phyloP scores from a whole-genome alignment of 2,888 invertebrate genomes.

The Machimus atricapillus region DNA sequence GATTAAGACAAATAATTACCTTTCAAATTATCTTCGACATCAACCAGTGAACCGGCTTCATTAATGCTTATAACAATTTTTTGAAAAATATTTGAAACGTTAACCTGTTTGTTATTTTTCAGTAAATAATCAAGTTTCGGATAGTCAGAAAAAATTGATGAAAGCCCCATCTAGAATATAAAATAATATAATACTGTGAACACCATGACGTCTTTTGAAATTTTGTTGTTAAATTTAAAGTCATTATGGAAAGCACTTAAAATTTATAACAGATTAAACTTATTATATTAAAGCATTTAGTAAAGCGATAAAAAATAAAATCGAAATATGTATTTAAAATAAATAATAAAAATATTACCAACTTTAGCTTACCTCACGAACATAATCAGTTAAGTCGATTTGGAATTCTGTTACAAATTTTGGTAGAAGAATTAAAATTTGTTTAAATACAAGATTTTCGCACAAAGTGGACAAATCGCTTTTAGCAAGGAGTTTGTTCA shows the following conservation, averaged over 20 bases:
- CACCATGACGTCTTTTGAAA: neutral
- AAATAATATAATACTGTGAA: neutral
- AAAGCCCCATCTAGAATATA: neutral
- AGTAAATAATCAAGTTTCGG: neutral
- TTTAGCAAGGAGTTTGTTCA: neutral
- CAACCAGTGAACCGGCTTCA: neutral
- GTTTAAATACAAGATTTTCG: neutral
- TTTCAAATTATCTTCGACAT: neutral
- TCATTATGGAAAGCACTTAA: too few relatives aligned
- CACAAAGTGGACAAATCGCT: neutral
- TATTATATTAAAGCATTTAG: too few relatives aligned
- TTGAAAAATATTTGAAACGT: slow-evolving; percentile 20
- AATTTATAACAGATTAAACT: too few relatives aligned
- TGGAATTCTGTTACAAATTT: slow-evolving; percentile 5
- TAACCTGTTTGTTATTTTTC: neutral
- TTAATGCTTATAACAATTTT: neutral
- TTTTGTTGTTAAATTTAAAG: neutral
- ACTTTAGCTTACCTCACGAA: neutral
- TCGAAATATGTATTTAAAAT: neutral
- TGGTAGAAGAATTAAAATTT: neutral
- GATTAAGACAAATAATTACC: neutral
- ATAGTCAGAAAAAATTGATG: neutral
- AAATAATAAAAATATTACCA: neutral
- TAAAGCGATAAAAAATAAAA: too few relatives aligned
- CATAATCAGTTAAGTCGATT: neutral